Conservation (phyloP, 37 sponge, comb jelly and placozoan genomes). For the Mnemiopsis leidyi region DNA sequence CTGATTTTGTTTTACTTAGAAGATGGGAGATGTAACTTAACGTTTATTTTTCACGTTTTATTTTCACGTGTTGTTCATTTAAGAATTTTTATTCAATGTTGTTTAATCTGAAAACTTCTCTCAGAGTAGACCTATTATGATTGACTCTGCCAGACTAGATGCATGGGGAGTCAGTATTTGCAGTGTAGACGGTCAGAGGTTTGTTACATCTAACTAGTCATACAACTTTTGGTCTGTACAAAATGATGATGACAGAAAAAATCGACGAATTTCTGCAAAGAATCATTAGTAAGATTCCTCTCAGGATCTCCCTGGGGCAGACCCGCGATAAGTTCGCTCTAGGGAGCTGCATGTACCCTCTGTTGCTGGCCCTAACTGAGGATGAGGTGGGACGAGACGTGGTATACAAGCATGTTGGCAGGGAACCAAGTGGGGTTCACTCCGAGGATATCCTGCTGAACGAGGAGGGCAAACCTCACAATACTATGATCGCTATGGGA, state of each 20-base stretch:
- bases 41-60: no score
- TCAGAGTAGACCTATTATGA: neutral
- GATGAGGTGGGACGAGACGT: neutral
- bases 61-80: neutral
- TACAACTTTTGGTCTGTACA: no score
- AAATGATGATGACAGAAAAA: no score
- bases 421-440: conserved; percentile 12
- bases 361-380: neutral
- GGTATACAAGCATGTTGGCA: conserved; percentile 2
- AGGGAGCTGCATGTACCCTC: conserved; percentile 22
- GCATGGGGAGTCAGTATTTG: conserved; percentile 21
- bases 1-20: no score
- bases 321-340: conserved; percentile 20
- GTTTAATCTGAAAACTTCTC: no score
- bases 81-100: neutral
- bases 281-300: no score
- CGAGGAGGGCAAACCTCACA: conserved; percentile 18
- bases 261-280: no score
- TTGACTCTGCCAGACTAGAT: neutral
- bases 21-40: neutral
- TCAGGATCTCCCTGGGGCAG: conserved; percentile 16
- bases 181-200: conserved; percentile 28
- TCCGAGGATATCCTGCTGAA: conserved; percentile 18
- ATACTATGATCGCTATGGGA: neutral
- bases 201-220: no score